Evolutionary conservation across 2,113 vertebrate genomes (phyloP), one percentile per base, ranked within the genome.

Genomic region (Ovibos moschatus): DNA sequence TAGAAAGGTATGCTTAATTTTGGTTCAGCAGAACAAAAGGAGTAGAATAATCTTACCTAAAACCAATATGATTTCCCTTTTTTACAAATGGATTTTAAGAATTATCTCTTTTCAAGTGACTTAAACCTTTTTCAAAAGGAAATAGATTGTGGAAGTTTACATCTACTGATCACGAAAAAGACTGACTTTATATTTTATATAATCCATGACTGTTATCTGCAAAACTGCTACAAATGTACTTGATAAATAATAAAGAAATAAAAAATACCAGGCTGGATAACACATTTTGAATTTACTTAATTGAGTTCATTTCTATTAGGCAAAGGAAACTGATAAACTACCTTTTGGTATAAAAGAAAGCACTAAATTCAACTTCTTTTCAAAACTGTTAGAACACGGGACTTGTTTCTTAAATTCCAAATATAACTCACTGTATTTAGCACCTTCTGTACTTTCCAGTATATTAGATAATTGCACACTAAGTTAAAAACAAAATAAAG

Each of bases 401-500:
- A 94, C 84, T 51, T 95, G 51, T 93, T 57, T 97, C 87, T 87
- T 23, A 47, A 95, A 86, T 86, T 74, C 84, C 83, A 97, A 98
- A 97, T 97, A 97, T 97, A 97, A 97, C 92, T 89, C 81, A 96
- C 93, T 95, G 86, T 93, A 96, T 93, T 97, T 95, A 96, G 97
- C 71, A 98, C 95, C 89, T 97, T 53, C 87, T 97, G 93, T 98
- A 97, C 97, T 93, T 97, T 89, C 71, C 88, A 92, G 89, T 89
- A 93, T 97, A 97, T 96, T 95, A 97, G 97, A 97, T 97, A 97
- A 97, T 91, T 98, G 94, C 91, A 97, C 11, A 87, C n/a, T 71
- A 96, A 87, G 93, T 89, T 97, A 97, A 98, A 97, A 98, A 96
- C 94, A 97, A 98, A 98, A 96, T 89, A 97, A 96, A 96, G 67